A percentile compares a stretch with the other conserved stretches of the same genome.
These are phyloP conservation scores for Neogale vison DNA, from an alignment of 2,113 vertebrate species.

Conservation along the genomic window DNA sequence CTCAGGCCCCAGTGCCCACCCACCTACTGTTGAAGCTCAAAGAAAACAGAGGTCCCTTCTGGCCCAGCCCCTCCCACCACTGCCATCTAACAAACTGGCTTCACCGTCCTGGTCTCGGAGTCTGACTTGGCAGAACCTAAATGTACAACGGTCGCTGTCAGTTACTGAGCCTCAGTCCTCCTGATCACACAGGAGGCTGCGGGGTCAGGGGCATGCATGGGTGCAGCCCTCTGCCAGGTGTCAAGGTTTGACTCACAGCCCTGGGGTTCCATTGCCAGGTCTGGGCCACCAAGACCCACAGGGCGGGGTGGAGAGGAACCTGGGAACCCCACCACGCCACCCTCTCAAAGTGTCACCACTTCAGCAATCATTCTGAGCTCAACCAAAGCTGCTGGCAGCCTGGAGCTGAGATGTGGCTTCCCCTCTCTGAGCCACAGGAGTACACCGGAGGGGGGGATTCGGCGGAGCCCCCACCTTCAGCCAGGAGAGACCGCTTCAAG, in stretches of 20 bases:
- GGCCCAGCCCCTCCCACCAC: not conserved
- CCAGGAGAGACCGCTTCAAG: not conserved
- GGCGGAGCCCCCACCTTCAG: fast-evolving
- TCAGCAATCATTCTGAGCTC: not conserved
- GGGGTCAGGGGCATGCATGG: not conserved
- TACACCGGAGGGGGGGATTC: not conserved
- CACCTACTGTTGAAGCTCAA: fast-evolving
- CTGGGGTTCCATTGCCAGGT: not conserved
- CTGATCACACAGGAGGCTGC: not conserved
- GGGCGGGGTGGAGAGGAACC: fast-evolving
- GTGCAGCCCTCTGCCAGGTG: not conserved
- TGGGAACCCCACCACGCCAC: too few relatives aligned
- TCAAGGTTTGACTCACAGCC: not conserved
- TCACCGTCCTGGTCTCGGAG: not conserved
- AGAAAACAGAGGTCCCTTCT: not conserved
- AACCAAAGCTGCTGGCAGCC: not conserved
- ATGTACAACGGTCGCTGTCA: fast-evolving
- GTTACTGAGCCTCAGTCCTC: not conserved
- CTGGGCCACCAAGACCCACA: fast-evolving
- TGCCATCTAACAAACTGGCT: not conserved
- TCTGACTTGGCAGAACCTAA: not conserved
- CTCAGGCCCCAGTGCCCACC: not conserved
- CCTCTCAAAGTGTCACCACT: too few relatives aligned
- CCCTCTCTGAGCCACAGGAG: fast-evolving
- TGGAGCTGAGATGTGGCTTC: not conserved